Evolutionary conservation across 2,113 vertebrate genomes (phyloP).

Genomic region (Gobio gobio): DNA sequence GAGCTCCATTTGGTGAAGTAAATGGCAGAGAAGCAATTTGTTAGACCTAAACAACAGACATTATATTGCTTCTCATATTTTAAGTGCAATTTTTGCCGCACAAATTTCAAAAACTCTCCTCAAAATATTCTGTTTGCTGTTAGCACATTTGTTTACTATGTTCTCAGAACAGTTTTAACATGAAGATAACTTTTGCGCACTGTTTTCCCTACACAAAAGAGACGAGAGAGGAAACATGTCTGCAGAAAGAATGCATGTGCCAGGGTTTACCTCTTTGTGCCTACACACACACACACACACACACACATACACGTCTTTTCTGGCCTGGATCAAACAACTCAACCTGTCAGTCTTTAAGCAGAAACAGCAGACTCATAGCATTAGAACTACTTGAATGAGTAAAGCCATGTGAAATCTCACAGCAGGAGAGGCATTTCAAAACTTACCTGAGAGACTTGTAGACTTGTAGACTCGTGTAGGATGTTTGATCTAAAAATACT

Average conservation of each 20-base stretch:
- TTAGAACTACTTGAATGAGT: conserved; percentile 28
- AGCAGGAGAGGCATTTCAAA: background rate
- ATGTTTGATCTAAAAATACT: conserved; percentile 19
- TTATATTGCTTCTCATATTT: background rate
- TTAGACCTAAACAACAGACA: conserved; percentile 34
- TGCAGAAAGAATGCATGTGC: background rate
- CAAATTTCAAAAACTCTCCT: background rate
- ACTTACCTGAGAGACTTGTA: background rate
- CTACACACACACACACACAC: background rate
- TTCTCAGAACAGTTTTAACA: conserved; percentile 20
- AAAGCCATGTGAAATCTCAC: background rate
- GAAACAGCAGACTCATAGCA: conserved; percentile 20
- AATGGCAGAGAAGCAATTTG: background rate
- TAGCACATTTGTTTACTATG: background rate
- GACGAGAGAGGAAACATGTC: background rate
- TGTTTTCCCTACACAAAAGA: background rate
- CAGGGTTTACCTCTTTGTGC: conserved; percentile 1
- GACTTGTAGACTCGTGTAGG: background rate
- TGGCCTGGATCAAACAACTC: conserved; percentile 15
- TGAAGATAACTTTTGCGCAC: background rate
- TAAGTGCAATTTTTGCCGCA: background rate
- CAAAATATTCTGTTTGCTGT: conserved; percentile 28
- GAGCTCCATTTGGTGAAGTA: background rate
- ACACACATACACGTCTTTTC: background rate
- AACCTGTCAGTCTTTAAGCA: background rate